Base-by-base conservation (phyloP, 53 echinoderm and acorn worm species). In the Holothuria leucospilota region DNA sequence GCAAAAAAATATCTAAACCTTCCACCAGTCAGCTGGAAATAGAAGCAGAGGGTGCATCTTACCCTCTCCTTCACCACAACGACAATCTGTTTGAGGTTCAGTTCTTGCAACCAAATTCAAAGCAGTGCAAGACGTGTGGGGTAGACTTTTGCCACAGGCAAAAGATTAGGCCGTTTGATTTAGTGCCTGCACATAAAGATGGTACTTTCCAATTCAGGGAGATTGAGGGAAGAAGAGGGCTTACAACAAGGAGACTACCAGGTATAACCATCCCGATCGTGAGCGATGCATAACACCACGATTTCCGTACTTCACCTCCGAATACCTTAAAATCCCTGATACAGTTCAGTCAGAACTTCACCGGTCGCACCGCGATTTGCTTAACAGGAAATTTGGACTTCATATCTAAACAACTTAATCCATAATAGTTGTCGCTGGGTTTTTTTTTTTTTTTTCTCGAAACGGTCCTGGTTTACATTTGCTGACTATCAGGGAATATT, bases 101-200 rank as follows among this genome's bases (percentile, higher is more conserved):
- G 66, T 66, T 66, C 29, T 29, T 20, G 26, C 26, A 5, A 26
- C 21, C 21, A 21, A 25, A 63, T 63, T 4, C 63, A n/a, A 72
- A 72, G 41, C 39, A 72, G 46, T 72, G 73, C n/a, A 72, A 42
- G n/a, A 72, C 73, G 40, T 72, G 73, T 75, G 75, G 52, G 18
- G 16, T n/a, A 12, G 52, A 46, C 49, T 42, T 75, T 26, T 75
- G 75, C 24, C 75, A 75, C 46, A 4, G 73, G 12, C 73, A 75
- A 51, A 75, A 51, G 20, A 75, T 75, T 42, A 75, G 39, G 16
- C 75, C 75, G 13, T 75, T 49, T 75, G 75, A 75, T 51, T n/a
- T 75, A 42, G 75, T 75, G 16, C 20, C 49, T 20, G 75, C 39
- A 21, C 75, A 75, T 49, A 75, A 51, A 75, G 75, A 51, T 75